Base-by-base conservation (phyloP, 2,797 vertebrate genomes). In the Vultur gryphus region DNA sequence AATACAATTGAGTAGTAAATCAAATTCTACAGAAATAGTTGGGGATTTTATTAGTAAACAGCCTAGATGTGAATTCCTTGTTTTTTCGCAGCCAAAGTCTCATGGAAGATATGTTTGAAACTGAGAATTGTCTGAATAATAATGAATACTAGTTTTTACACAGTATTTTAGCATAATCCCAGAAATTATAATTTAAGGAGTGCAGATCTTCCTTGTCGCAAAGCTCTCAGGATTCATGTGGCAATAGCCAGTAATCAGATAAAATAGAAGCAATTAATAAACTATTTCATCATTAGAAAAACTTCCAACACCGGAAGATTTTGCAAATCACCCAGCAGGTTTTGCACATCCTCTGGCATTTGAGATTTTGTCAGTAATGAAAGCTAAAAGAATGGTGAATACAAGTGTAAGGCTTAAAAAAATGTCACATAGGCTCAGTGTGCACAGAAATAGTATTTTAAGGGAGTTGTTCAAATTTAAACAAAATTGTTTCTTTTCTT, bases 221-320 rank as follows among this genome's bases (percentile, higher is more conserved):
- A 87, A 90, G 33, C 41, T 39, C 26, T 73, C 48, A 46, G 72
- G 65, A 76, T 77, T 95, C 41, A 66, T 24, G 39, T 77, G 67
- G 84, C 59, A 92, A 62, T 49, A 91, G 16, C 20, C 39, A 94
- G 64, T 46, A 77, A 89, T 87, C 71, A 93, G 84, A 96, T 92
- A 73, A 93, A 95, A 85, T 9, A 80, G 55, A 89, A 89, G 44
- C 37, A 93, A 91, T 78, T 91, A 95, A 92, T 85, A 71, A 84
- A 89, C 26, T 69, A 80, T 91, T 87, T 93, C 1, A 80, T 85
- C 35, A 58, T 77, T 48, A 61, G 88, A 89, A 86, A 55, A 7
- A 49, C 79, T 94, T 95, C 48, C 77, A 94, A 69, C 55, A 79
- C 43, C 6, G 20, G 71, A 73, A 91, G 64, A 87, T 67, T 84